A percentile compares a stretch with the other conserved stretches of the same genome.
phyloP scores from a whole-genome alignment of 2,113 vertebrate genomes.

The Pollachius pollachius region DNA sequence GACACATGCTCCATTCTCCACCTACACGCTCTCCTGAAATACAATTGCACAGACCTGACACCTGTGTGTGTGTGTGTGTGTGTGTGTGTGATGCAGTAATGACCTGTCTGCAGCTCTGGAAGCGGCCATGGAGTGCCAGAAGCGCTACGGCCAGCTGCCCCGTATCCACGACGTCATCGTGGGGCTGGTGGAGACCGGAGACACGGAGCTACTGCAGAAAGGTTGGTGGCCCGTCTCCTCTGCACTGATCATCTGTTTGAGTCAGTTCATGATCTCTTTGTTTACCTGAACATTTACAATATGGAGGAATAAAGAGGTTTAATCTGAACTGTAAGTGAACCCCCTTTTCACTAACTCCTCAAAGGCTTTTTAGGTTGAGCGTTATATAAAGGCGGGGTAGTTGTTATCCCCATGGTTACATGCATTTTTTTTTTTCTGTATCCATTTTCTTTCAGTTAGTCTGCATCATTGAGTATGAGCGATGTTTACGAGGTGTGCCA shows the following conservation, averaged over 20 bases:
- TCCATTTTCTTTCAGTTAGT: too few species aligned
- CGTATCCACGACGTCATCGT: conserved; percentile 83
- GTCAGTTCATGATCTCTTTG: background rate
- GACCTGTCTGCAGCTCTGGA: conserved; percentile 80
- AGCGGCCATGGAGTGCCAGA: conserved; percentile 69
- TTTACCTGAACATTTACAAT: too few species aligned
- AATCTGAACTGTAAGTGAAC: too few species aligned
- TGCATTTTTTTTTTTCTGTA: too few species aligned
- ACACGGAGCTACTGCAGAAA: conserved; percentile 87
- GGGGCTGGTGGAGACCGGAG: conserved; percentile 83
- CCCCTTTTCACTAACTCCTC: too few species aligned
- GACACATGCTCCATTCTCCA: conserved; percentile 44
- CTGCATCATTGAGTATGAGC: too few species aligned
- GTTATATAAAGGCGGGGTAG: too few species aligned
- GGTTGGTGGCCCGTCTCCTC: conserved; percentile 63
- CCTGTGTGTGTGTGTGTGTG: conserved; percentile 20
- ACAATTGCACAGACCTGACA: conserved; percentile 37
- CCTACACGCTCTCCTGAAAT: conserved; percentile 39
- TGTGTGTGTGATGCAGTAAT: conserved; percentile 64
- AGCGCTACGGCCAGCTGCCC: conserved; percentile 78
- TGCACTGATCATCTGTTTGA: background rate
- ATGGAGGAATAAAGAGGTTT: too few species aligned
- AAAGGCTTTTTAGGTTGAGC: too few species aligned
- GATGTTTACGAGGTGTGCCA: too few species aligned
- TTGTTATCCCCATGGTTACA: too few species aligned